Conservation (phyloP, 2,888 invertebrate genomes). For the Aporophyla lueneburgensis region DNA sequence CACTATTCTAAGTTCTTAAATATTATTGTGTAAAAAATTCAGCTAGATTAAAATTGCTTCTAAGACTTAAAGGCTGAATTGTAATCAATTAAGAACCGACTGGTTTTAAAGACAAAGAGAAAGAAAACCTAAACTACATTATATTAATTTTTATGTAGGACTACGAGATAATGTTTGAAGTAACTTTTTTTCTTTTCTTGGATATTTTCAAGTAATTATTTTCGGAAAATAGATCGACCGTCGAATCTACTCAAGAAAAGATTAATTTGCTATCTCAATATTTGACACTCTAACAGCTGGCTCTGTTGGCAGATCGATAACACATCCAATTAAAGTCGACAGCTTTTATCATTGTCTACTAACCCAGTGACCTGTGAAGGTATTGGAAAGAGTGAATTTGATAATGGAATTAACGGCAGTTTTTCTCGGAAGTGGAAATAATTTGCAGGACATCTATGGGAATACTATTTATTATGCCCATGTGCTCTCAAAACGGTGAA, state of each 20-base stretch:
- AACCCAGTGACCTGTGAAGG: neutral
- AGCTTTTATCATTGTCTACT: neutral
- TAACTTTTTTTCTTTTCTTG: neutral
- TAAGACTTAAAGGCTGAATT: too few relatives aligned
- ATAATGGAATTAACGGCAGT: neutral
- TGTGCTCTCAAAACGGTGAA: too few relatives aligned
- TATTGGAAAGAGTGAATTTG: neutral
- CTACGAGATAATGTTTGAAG: neutral
- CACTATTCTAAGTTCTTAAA: too few relatives aligned
- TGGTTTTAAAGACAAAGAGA: too few relatives aligned
- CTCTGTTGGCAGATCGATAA: slow-evolving; percentile 4
- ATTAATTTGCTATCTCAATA: neutral
- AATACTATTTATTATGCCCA: neutral
- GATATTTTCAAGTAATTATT: neutral
- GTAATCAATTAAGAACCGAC: too few relatives aligned
- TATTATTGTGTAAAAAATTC: too few relatives aligned
- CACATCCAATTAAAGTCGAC: slow-evolving; percentile 15
- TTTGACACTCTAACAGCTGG: neutral
- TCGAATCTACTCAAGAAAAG: neutral
- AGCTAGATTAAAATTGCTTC: too few relatives aligned
- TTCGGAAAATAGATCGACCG: neutral
- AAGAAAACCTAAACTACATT: too few relatives aligned
- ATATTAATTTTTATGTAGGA: too few relatives aligned
- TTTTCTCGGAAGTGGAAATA: neutral
- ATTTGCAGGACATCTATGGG: neutral